These are phyloP conservation scores for Synergus gifuensis DNA, from an alignment of 2,888 invertebrate genomes.

Conservation along the genomic window DNA sequence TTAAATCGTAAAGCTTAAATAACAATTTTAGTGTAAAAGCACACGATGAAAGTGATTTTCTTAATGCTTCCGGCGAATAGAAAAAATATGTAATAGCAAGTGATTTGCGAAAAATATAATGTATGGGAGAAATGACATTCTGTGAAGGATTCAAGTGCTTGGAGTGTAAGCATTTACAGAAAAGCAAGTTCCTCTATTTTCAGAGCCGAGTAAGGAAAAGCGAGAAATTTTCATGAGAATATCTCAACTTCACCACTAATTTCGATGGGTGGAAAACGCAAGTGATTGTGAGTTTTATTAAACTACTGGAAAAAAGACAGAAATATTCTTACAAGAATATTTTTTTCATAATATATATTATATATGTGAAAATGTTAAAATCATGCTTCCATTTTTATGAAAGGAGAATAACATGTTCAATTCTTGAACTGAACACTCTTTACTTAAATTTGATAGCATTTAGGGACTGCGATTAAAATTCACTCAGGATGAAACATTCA, in stretches of 20 bases:
- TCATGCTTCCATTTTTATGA: too few relatives aligned
- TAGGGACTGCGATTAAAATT: background rate
- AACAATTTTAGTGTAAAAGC: background rate
- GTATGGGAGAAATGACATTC: background rate
- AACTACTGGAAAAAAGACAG: background rate
- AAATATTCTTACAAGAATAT: background rate
- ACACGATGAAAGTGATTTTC: background rate
- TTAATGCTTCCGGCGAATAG: background rate
- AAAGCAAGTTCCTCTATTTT: background rate
- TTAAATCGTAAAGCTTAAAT: background rate
- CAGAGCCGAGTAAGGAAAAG: background rate
- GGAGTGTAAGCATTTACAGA: background rate
- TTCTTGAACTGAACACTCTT: background rate
- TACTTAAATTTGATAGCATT: background rate
- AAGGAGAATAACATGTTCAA: too few relatives aligned
- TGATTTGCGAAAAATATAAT: background rate
- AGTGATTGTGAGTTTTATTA: background rate
- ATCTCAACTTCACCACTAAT: background rate
- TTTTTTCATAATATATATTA: too few relatives aligned
- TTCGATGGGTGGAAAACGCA: background rate
- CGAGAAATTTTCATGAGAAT: conserved; percentile 7
- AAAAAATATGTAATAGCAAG: background rate
- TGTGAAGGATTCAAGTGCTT: background rate
- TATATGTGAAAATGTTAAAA: too few relatives aligned
- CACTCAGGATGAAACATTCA: background rate